Evolutionary conservation across 1,140 invertebrate genomes (phyloP).

Genomic region (Drosophila pseudoobscura): DNA sequence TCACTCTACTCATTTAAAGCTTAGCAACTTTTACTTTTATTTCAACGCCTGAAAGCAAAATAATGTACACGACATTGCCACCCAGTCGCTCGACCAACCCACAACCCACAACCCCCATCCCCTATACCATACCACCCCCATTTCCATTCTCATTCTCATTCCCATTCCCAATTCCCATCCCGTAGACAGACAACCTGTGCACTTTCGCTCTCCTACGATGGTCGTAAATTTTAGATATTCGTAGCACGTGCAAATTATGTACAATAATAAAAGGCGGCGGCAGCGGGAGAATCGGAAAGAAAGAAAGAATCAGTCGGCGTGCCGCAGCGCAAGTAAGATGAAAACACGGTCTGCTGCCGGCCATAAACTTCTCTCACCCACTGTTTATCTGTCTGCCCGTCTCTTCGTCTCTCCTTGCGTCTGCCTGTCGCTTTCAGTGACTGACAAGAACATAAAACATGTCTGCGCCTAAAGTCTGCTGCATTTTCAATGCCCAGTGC

Average conservation of each 20-base stretch:
- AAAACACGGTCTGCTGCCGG: conserved; percentile 47
- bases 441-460: conserved; percentile 78
- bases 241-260: conserved; percentile 81
- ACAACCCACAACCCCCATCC: neutral
- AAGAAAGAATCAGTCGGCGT: neutral
- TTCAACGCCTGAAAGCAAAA: conserved; percentile 74
- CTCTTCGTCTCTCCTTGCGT: neutral
- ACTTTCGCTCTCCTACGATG: conserved; percentile 58
- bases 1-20: conserved; percentile 67
- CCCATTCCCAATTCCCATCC: neutral
- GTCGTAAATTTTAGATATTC: conserved; percentile 80
- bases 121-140: neutral
- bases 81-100: conserved; percentile 6
- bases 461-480: conserved; percentile 77
- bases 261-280: conserved; percentile 66
- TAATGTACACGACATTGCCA: conserved; percentile 71
- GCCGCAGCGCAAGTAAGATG: conserved; percentile 59
- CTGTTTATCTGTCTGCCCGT: conserved; percentile 8
- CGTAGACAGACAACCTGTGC: conserved; percentile 56
- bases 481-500: conserved; percentile 52
- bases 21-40: conserved; percentile 73
- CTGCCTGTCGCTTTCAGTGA: conserved; percentile 42
- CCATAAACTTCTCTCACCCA: conserved; percentile 24
- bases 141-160: too few relatives aligned
- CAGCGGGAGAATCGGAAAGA: conserved; percentile 4